Base-by-base conservation (phyloP, 2,797 vertebrate species). In the Leucoraja ocellata region DNA sequence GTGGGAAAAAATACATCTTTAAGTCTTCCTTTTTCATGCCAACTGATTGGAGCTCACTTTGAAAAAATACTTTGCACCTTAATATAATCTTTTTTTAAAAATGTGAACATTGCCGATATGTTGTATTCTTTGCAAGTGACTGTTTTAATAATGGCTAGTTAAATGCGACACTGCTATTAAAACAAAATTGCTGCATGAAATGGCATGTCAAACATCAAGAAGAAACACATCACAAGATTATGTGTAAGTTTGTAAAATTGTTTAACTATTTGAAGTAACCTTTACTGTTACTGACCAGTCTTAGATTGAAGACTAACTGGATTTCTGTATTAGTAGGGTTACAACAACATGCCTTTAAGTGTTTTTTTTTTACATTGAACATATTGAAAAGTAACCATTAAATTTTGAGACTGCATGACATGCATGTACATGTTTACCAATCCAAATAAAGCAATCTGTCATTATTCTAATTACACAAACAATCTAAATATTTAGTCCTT, bases 51-150 rank as follows among this genome's bases (percentile, higher is more conserved):
- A 54, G 10, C 23, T 74, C 39, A 74, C 88, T 68, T 73, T 91
- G 36, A 91, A 46, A 10, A 91, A 74, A 74, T 74, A 88, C 71
- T 91, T 91, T 91, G 71, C 90, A 91, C 90, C 90, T 91, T 73
- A 91, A 46, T 74, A 11, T 23, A 46, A 25, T 46, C 68, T 74
- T 25, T 91, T 11, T 91, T 91, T 46, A 46, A 25, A 25, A 36
- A 39, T 46, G 88, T 71, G 63, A 91, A 91, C 88, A 91, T 28
- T 71, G 36, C 23, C 74, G 90, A 91, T 68, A 73, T 73, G 90
- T 74, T 91, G 21, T 74, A 74, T 91, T 91, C 21, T 39, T 91
- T 91, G 90, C 90, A 91, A 91, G 90, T 91, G 90, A 91, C 71
- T 74, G 65, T 74, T 91, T 91, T 28, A 74, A 74, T 25, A 91